phyloP scores from a whole-genome alignment of 1,140 invertebrate species.

The Pseudomyrmex cubaensis region DNA sequence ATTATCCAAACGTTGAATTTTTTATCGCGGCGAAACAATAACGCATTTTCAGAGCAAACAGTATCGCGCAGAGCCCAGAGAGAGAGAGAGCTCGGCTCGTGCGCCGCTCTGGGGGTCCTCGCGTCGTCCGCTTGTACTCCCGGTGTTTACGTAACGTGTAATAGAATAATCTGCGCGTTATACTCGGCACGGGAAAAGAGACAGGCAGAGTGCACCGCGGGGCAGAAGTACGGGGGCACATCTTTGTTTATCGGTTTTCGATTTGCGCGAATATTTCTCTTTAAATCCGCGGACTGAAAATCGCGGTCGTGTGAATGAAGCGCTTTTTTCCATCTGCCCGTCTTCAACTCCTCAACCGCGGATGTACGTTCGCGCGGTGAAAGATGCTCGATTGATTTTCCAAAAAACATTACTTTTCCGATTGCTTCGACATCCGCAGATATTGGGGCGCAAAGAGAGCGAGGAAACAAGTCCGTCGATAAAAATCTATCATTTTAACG shows the following conservation, averaged over 20 bases:
- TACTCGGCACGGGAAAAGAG: conserved; percentile 1
- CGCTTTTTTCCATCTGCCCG: conserved; percentile 6
- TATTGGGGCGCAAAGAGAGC: too few relatives aligned
- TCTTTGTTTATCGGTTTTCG: conserved; percentile 61
- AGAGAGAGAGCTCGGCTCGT: conserved; percentile 53
- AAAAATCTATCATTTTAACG: background rate
- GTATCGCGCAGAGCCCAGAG: conserved; percentile 66
- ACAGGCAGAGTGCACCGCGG: background rate
- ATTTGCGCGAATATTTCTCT: conserved; percentile 40
- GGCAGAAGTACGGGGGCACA: conserved; percentile 44
- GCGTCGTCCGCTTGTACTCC: conserved; percentile 57
- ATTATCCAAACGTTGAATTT: conserved; percentile 84
- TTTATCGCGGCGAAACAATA: conserved; percentile 83
- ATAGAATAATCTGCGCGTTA: conserved; percentile 81
- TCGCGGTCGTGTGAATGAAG: conserved; percentile 13
- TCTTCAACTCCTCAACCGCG: too few relatives aligned
- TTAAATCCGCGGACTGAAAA: conserved; percentile 12
- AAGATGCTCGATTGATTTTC: too few relatives aligned
- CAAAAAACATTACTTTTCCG: too few relatives aligned
- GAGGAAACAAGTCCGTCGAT: background rate
- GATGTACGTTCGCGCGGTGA: too few relatives aligned
- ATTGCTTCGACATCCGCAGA: too few relatives aligned
- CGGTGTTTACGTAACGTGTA: conserved; percentile 79
- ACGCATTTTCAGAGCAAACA: conserved; percentile 84
- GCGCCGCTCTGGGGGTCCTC: conserved; percentile 35